These are phyloP conservation scores for Nymphalis urticae DNA, from an alignment of 2,888 invertebrate genomes.

Conservation along the genomic window DNA sequence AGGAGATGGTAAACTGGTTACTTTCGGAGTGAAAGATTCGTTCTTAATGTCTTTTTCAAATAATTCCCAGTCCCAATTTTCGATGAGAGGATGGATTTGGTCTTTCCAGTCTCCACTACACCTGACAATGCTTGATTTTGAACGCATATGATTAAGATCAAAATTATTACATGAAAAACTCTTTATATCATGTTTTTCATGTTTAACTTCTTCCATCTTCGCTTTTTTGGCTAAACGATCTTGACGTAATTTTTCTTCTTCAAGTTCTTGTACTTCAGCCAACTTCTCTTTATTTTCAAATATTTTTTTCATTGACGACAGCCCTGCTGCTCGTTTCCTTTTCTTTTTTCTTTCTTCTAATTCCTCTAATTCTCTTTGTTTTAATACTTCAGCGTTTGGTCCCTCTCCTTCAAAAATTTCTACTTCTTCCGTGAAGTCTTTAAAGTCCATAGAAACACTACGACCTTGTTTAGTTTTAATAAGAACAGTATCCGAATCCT, in stretches of 20 bases:
- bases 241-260: constrained; percentile 78
- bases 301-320: constrained; percentile 85
- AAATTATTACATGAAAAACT: constrained; percentile 74
- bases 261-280: constrained; percentile 83
- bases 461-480: constrained; percentile 87
- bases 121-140: constrained; percentile 76
- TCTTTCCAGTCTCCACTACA: constrained; percentile 82
- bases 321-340: constrained; percentile 83
- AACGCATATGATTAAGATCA: constrained; percentile 75
- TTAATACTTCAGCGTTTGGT: constrained; percentile 83
- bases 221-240: constrained; percentile 68
- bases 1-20: constrained; percentile 72
- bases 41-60: constrained; percentile 81
- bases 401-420: constrained; percentile 87
- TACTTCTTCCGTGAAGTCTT: constrained; percentile 80
- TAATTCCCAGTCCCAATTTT: constrained; percentile 84
- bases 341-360: constrained; percentile 79
- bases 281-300: constrained; percentile 89
- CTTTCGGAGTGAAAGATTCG: constrained; percentile 73
- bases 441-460: constrained; percentile 87
- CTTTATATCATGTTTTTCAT: constrained; percentile 76
- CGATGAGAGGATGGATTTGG: constrained; percentile 83
- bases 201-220: constrained; percentile 65
- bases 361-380: constrained; percentile 82
- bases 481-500: constrained; percentile 87